Percentiles rank a stretch among this genome's conserved stretches.
Conservation (phyloP, 2,888 invertebrate species). For the Hetaerina titia region DNA sequence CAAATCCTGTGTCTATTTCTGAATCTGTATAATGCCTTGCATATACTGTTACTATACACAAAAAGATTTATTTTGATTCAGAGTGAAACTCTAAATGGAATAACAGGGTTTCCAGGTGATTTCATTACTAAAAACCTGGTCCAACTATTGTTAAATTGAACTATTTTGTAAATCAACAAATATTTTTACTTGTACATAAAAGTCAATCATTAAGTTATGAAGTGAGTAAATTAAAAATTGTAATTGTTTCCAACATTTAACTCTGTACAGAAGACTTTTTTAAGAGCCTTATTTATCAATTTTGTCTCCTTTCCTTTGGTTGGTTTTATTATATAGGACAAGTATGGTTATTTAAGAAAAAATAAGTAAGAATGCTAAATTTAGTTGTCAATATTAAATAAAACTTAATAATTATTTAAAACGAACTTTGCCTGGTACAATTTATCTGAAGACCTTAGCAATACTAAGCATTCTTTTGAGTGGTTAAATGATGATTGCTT, state of each 20-base stretch:
- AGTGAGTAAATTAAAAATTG: neutral
- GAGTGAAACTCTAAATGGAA: constrained; percentile 37
- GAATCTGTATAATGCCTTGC: constrained; percentile 9
- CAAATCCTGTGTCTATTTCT: constrained; percentile 4
- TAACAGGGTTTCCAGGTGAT: constrained; percentile 59
- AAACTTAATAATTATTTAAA: neutral
- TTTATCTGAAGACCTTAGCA: neutral
- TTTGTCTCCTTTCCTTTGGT: neutral
- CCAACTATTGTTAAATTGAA: constrained; percentile 49
- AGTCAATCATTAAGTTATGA: constrained; percentile 8
- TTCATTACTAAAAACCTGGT: constrained; percentile 45
- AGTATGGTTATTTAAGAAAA: no score
- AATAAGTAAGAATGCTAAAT: no score
- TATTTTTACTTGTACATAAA: constrained; percentile 31
- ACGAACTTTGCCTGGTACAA: neutral
- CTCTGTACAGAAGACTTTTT: neutral
- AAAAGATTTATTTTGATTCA: constrained; percentile 44
- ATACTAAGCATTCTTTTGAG: neutral
- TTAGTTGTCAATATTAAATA: no score
- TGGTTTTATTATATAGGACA: no score
- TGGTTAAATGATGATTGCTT: neutral
- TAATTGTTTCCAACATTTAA: neutral
- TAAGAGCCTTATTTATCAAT: neutral
- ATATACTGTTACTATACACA: neutral
- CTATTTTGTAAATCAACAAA: constrained; percentile 54